A percentile compares a stretch with the other conserved stretches of the same genome.
These are phyloP conservation scores for Cylindroiulus punctatus DNA, from an alignment of 2,888 invertebrate species.

Conservation along the genomic window DNA sequence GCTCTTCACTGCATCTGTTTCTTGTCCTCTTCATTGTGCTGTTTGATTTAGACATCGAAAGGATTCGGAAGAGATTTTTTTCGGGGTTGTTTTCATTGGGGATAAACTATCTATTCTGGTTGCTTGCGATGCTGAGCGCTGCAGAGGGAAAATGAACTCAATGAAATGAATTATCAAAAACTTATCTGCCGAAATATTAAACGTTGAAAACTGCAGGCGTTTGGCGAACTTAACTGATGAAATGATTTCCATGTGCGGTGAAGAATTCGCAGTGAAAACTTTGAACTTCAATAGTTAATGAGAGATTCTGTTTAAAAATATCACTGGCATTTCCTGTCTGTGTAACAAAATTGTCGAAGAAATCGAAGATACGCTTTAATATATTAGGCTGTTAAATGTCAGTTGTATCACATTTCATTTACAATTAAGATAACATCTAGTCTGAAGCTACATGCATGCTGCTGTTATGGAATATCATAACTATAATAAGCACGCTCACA, in stretches of 20 bases:
- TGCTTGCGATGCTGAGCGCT: neutral
- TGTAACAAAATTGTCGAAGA: too few species aligned
- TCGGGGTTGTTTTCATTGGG: neutral
- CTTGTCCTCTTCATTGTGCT: slow-evolving; percentile 28
- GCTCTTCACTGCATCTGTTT: slow-evolving; percentile 31
- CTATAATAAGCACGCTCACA: too few species aligned
- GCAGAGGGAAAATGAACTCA: neutral
- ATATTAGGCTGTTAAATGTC: too few species aligned
- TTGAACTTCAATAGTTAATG: neutral
- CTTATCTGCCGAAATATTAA: neutral
- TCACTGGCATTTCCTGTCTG: too few species aligned
- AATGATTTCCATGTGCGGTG: neutral
- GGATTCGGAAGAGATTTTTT: neutral
- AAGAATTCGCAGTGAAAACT: too few species aligned
- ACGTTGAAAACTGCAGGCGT: neutral
- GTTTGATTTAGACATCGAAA: slow-evolving; percentile 10
- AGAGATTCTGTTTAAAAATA: neutral
- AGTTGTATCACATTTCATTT: too few species aligned
- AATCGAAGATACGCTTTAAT: too few species aligned
- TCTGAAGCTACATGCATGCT: too few species aligned
- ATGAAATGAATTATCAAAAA: neutral
- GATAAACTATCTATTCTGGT: neutral
- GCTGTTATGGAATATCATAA: too few species aligned
- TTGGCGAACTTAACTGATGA: neutral
- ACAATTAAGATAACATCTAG: too few species aligned